Conservation (phyloP, 2,797 vertebrate species). For the Artibeus jamaicensis region DNA sequence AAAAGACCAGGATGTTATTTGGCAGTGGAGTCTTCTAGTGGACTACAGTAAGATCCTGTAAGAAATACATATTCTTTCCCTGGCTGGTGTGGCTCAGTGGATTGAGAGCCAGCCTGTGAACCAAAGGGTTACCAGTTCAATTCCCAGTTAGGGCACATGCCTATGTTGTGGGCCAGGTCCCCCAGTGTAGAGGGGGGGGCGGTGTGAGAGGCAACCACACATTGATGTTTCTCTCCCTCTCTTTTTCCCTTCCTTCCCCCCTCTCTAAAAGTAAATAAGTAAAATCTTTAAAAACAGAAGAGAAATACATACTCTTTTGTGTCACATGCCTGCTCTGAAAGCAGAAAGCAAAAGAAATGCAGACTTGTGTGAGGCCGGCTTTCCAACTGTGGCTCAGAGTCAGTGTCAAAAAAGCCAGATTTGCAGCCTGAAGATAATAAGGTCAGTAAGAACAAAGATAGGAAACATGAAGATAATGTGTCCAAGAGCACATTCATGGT, state of each 20-base stretch:
- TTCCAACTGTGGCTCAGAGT: not conserved
- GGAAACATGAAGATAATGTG: not conserved
- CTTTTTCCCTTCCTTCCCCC: no score
- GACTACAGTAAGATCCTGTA: not conserved
- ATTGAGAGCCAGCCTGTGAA: no score
- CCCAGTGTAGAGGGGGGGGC: no score
- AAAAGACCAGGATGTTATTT: not conserved
- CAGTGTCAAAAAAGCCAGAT: not conserved
- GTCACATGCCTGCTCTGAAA: not conserved
- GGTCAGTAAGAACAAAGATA: not conserved
- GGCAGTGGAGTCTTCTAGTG: not conserved
- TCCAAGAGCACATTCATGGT: not conserved
- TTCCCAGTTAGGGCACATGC: no score
- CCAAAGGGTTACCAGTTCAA: no score
- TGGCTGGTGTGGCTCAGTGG: no score
- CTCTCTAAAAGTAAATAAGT: no score
- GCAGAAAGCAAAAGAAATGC: not conserved
- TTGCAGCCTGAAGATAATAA: not conserved
- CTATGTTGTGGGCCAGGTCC: no score
- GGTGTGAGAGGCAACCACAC: no score
- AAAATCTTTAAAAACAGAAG: not conserved
- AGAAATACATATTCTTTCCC: not conserved
- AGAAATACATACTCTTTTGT: not conserved
- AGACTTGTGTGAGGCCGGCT: not conserved
- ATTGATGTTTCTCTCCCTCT: no score